These are phyloP conservation scores for Perccottus glenii DNA, from an alignment of 2,113 vertebrate genomes.

Conservation along the genomic window DNA sequence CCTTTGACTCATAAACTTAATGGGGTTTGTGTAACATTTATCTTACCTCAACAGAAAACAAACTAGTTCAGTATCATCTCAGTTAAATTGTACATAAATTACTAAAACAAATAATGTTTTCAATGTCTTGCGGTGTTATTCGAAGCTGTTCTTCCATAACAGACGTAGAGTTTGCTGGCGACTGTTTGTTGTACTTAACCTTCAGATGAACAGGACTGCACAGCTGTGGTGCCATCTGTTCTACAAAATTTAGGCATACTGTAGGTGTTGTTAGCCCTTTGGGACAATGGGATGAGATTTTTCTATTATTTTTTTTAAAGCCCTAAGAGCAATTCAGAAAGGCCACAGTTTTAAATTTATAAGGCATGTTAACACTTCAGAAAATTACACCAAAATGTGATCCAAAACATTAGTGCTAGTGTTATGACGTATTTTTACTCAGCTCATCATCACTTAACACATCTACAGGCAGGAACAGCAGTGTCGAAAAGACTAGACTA, in stretches of 20 bases:
- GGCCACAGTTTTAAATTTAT: conserved; percentile 1
- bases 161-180: background rate
- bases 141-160: background rate
- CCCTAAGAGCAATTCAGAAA: background rate
- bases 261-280: conserved; percentile 20
- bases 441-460: background rate
- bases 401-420: background rate
- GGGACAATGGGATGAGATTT: conserved; percentile 13
- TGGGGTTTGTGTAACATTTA: background rate
- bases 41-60: background rate
- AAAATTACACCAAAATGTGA: too few species aligned
- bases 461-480: background rate
- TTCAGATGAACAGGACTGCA: conserved; percentile 42
- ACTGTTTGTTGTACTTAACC: conserved; percentile 49
- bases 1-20: background rate
- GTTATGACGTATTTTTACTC: background rate
- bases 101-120: background rate
- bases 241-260: conserved; percentile 18
- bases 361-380: background rate
- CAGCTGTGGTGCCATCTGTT: conserved; percentile 61
- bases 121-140: background rate
- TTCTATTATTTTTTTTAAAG: conserved; percentile 20
- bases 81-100: background rate
- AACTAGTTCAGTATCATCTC: background rate
- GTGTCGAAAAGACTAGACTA: conserved; percentile 20